Conservation (phyloP, 2,888 invertebrate species). For the Drosophila anceps region DNA sequence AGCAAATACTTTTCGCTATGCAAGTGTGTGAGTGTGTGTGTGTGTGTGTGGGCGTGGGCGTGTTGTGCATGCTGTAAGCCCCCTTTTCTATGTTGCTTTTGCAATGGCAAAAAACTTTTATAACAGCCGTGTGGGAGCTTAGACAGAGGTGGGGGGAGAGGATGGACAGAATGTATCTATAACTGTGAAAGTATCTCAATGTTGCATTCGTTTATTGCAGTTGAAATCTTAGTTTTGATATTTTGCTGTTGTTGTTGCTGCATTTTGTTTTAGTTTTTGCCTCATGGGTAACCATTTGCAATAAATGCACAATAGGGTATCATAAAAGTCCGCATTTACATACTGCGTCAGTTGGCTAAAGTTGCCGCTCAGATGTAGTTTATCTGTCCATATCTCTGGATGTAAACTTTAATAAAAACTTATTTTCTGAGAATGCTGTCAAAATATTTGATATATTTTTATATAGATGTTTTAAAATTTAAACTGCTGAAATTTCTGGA, state of each 20-base stretch:
- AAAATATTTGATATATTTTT: neutral
- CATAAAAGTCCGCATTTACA: constrained; percentile 4
- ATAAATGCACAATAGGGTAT: constrained; percentile 1
- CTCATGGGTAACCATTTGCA: constrained; percentile 3
- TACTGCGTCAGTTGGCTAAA: constrained; percentile 3
- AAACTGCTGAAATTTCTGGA: neutral
- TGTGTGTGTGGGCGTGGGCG: neutral
- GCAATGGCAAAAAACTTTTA: constrained; percentile 48
- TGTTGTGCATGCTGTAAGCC: constrained; percentile 8
- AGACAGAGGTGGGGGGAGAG: neutral
- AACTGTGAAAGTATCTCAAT: constrained; percentile 50
- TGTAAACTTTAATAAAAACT: neutral
- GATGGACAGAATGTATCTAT: constrained; percentile 23
- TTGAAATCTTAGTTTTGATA: constrained; percentile 36
- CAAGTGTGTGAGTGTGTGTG: constrained; percentile 10
- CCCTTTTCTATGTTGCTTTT: constrained; percentile 17
- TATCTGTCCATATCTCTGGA: neutral
- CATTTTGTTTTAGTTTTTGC: constrained; percentile 30
- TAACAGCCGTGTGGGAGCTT: constrained; percentile 25
- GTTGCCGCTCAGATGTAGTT: neutral
- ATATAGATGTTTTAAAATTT: neutral
- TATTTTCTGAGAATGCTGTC: neutral
- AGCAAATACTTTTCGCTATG: constrained; percentile 12
- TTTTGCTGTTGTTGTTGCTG: constrained; percentile 1
- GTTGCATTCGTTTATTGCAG: constrained; percentile 60